Evolutionary conservation across 2,888 invertebrate genomes (phyloP).

Genomic region (Chouioia cunea): DNA sequence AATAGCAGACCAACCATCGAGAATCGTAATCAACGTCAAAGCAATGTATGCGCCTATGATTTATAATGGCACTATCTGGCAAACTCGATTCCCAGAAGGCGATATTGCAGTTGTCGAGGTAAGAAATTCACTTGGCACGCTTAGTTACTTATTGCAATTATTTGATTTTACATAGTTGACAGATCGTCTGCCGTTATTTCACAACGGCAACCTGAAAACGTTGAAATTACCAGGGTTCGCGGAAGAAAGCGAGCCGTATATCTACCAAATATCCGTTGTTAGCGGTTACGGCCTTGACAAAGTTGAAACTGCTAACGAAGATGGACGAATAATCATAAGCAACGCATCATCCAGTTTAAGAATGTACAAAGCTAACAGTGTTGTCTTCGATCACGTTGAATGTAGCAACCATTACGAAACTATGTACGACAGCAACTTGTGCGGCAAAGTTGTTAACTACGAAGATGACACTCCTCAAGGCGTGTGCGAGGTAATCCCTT

Average conservation of each 20-base stretch:
- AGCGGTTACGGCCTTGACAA: too few species aligned
- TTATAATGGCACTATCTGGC: neutral
- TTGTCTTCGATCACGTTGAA: neutral
- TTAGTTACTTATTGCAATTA: too few species aligned
- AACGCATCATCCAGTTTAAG: neutral
- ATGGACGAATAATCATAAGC: neutral
- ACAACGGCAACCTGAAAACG: too few species aligned
- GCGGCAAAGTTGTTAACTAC: neutral
- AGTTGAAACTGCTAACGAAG: neutral
- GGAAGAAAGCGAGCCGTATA: too few species aligned
- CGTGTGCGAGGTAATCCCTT: neutral
- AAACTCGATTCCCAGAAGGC: neutral
- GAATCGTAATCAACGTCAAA: neutral
- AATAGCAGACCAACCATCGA: too few species aligned
- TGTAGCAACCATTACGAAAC: neutral
- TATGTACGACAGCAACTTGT: neutral
- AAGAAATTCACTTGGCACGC: neutral
- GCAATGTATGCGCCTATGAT: neutral
- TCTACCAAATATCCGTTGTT: neutral
- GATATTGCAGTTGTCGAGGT: slow-evolving; percentile 1
- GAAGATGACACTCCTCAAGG: neutral
- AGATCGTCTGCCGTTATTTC: too few species aligned
- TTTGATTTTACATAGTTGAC: too few species aligned
- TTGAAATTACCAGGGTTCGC: too few species aligned
- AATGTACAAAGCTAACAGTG: neutral